These are phyloP conservation scores for Tachycineta bicolor DNA, from an alignment of 2,113 vertebrate species.

Conservation along the genomic window DNA sequence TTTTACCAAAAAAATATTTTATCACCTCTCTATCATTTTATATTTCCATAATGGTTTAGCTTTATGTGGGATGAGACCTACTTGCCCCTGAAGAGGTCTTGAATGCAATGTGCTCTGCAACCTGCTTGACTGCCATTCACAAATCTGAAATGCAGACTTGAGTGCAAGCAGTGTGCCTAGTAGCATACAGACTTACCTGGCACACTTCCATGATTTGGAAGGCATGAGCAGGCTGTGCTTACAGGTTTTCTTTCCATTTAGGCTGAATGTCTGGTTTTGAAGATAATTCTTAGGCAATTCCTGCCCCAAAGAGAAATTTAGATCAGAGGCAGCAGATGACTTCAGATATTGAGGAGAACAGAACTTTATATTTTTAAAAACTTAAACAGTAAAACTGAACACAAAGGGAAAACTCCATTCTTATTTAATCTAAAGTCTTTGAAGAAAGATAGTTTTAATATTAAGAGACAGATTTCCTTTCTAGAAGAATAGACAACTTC, in stretches of 20 bases:
- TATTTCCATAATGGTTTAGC: not conserved
- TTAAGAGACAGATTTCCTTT: not conserved
- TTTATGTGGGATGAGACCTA: not conserved
- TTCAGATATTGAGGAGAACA: not conserved
- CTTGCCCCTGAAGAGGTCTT: not conserved
- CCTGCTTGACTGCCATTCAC: not conserved
- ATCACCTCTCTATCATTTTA: not conserved
- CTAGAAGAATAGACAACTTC: not conserved
- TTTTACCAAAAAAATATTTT: not conserved
- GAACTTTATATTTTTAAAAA: not conserved
- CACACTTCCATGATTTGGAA: not conserved
- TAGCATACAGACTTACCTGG: not conserved
- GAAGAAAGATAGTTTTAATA: not conserved
- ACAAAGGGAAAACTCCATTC: not conserved
- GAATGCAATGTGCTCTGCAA: not conserved
- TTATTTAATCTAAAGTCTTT: not conserved
- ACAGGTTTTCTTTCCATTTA: not conserved
- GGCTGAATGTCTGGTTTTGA: not conserved
- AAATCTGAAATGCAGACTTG: not conserved
- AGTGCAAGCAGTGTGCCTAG: not conserved
- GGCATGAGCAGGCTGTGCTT: not conserved
- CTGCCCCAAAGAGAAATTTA: not conserved
- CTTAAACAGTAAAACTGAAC: not conserved
- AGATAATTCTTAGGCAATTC: not conserved
- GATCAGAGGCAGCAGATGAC: not conserved